phyloP scores from a whole-genome alignment of 1,140 invertebrate species.

The Drosophila sp. region DNA sequence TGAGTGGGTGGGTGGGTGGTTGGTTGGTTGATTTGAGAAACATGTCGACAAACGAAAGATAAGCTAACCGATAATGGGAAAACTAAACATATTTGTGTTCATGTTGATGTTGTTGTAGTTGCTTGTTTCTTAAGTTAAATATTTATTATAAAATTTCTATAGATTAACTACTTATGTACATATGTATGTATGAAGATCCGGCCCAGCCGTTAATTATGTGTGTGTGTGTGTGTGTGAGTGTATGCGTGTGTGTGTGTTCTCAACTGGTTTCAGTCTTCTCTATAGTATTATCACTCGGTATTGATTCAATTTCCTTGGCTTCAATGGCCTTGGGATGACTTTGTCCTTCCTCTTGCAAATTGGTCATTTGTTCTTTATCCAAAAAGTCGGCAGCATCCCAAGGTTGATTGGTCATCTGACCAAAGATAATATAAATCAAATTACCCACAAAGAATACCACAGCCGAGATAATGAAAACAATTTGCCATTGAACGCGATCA shows the following conservation, averaged over 20 bases:
- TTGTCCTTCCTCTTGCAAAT: slow-evolving; percentile 38
- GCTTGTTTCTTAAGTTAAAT: not conserved
- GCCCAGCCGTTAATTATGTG: not conserved
- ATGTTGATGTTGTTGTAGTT: not conserved
- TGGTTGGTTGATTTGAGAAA: not conserved
- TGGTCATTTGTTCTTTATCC: not conserved
- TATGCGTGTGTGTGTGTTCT: not conserved
- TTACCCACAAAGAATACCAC: slow-evolving; percentile 88
- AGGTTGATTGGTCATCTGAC: slow-evolving; percentile 85
- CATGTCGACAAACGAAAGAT: slow-evolving; percentile 1
- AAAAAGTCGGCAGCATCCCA: slow-evolving; percentile 85
- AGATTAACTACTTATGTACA: not conserved
- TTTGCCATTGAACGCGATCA: slow-evolving; percentile 87
- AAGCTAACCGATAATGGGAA: not conserved
- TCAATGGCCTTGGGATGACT: slow-evolving; percentile 37
- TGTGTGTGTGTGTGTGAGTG: too few relatives aligned
- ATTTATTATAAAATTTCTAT: not conserved
- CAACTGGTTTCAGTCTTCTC: slow-evolving; percentile 10
- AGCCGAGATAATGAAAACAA: slow-evolving; percentile 90
- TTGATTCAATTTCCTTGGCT: slow-evolving; percentile 16
- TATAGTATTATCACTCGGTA: not conserved
- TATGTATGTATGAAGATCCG: not conserved
- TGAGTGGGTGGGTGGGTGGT: not conserved
- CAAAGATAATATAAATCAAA: slow-evolving; percentile 88
- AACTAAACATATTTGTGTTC: not conserved